Conservation (phyloP, 2,888 invertebrate species). For the Diabrotica balteata region DNA sequence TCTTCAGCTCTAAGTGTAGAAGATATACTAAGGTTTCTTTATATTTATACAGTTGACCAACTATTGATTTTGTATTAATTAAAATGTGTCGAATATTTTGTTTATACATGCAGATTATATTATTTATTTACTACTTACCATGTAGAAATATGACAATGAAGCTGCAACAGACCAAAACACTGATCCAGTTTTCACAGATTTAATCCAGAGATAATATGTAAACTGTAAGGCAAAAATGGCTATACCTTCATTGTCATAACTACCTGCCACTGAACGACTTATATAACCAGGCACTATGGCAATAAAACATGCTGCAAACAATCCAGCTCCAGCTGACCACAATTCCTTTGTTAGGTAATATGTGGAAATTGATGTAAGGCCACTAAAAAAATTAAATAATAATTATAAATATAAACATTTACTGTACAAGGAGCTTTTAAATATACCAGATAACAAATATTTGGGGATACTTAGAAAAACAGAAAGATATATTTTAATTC, state of each 20-base stretch:
- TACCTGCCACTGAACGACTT: constrained; percentile 97
- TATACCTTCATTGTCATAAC: constrained; percentile 99
- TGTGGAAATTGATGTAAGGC: constrained; percentile 96
- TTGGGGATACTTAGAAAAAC: no score
- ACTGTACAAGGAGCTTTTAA: no score
- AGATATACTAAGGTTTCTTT: no score
- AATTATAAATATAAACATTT: no score
- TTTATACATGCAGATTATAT: no score
- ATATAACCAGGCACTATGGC: constrained; percentile 99
- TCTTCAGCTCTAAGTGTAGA: no score
- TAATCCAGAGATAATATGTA: constrained; percentile 98
- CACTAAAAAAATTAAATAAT: constrained; percentile 69
- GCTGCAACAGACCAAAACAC: constrained; percentile 96
- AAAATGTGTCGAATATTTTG: no score
- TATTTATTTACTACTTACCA: constrained; percentile 70
- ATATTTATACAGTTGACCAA: no score
- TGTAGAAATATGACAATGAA: constrained; percentile 97
- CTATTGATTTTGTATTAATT: no score
- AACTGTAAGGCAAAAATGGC: constrained; percentile 99
- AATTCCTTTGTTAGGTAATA: constrained; percentile 97
- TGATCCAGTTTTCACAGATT: constrained; percentile 96
- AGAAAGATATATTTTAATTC: no score
- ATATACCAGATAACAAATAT: no score
- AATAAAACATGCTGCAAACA: constrained; percentile 99
- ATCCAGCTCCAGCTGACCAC: constrained; percentile 95